Base-by-base conservation (phyloP, 2,888 invertebrate genomes). In the Pollenia amentaria region DNA sequence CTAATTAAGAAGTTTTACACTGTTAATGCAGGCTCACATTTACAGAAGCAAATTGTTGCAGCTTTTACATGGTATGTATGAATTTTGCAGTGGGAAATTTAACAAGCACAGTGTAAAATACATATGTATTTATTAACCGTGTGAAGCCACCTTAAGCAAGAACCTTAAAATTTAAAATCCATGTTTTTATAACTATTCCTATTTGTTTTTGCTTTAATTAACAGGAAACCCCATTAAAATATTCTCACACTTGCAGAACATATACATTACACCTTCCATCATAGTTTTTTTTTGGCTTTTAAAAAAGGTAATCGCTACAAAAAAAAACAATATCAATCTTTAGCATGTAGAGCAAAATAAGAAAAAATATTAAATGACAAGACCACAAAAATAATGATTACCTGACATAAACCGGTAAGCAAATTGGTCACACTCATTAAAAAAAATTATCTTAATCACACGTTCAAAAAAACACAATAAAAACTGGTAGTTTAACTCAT, bases 401-500 rank as follows among this genome's bases (percentile, higher is more conserved):
- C 48, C 53, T 29, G 64, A 1, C 73, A 40, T 29, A 82, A 85
- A 83, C 78, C 78, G 82, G 83, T 83, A 75, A 76, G 53, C 83
- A 86, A 86, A 82, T 86, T 86, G 85, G 77, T 67, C 62, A 73
- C 65, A 77, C 48, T 79, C 51, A 62, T 79, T 14, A 64, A 57
- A 81, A n/a, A 73, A 57, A 65, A 64, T 40, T n/a, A 10, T 73
- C 42, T 60, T 76, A 70, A 62, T 69, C 44, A 53, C 64, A 77
- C 12, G 12, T 38, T 6, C 14, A 80, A 53, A 72, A 21, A 40
- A 8, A n/a, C 11, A 53, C 16, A 60, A 57, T 51, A 67, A 65
- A 85, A 82, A 73, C 85, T 84, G 84, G 78, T 60, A 78, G 84
- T 78, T 78, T 64, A 62, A 67, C 78, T 73, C 77, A 77, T 81